phyloP scores from a whole-genome alignment of 2,888 invertebrate species.

The Loripinus fragilis region DNA sequence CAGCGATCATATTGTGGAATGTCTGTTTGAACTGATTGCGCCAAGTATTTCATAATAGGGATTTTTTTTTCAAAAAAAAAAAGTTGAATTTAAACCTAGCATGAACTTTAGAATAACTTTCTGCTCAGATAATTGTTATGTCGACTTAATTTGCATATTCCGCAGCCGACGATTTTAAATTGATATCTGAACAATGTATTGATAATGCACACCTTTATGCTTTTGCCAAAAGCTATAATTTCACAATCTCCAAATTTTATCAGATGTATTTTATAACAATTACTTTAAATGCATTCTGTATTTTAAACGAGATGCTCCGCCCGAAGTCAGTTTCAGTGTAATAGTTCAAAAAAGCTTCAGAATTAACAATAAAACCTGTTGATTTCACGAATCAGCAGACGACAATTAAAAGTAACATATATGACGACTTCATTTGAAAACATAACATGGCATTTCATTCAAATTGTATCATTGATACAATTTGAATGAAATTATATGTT shows the following conservation, averaged over 20 bases:
- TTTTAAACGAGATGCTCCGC: slow-evolving; percentile 4
- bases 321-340: neutral
- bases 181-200: slow-evolving; percentile 6
- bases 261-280: slow-evolving; percentile 21
- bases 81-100: neutral
- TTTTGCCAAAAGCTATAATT: slow-evolving; percentile 18
- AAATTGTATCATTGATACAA: too few relatives aligned
- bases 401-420: too few relatives aligned
- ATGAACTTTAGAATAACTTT: slow-evolving; percentile 2
- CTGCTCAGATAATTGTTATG: neutral
- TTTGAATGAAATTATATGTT: too few relatives aligned
- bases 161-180: slow-evolving; percentile 9
- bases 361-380: neutral
- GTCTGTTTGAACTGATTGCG: too few relatives aligned
- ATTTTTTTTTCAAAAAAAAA: too few relatives aligned
- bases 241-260: slow-evolving; percentile 19
- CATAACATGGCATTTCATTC: too few relatives aligned
- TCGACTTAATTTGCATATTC: slow-evolving; percentile 3
- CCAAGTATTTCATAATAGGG: too few relatives aligned
- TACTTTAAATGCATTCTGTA: slow-evolving; percentile 16
- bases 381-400: too few relatives aligned
- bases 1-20: too few relatives aligned
- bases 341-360: slow-evolving; percentile 3
- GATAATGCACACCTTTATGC: slow-evolving; percentile 19
- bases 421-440: too few relatives aligned